Conservation (phyloP, 2,797 vertebrate species). For the Scolopax rusticola region DNA sequence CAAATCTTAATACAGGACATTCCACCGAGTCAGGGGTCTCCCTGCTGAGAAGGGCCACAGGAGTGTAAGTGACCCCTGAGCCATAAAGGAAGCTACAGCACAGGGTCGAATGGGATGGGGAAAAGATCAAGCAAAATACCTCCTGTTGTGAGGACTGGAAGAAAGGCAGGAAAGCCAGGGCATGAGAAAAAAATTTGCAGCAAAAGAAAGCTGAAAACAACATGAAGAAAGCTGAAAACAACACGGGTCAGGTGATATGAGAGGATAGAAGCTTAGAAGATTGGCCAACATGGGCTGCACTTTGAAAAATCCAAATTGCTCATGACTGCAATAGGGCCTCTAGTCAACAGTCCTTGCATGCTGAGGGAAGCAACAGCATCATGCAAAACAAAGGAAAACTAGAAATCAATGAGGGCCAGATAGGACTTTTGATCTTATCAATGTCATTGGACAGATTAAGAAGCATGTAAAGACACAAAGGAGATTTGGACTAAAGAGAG, state of each 20-base stretch:
- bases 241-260: no score
- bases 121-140: background rate
- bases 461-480: background rate
- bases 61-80: background rate
- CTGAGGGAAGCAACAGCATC: background rate
- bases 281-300: background rate
- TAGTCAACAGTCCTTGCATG: fast-evolving
- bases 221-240: background rate
- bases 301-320: background rate
- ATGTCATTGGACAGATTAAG: background rate
- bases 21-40: background rate
- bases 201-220: background rate
- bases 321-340: background rate
- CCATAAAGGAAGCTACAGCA: background rate
- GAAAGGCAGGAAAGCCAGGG: background rate
- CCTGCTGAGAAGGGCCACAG: background rate
- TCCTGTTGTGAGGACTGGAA: background rate
- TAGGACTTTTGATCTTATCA: background rate
- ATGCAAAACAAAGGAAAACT: background rate
- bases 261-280: background rate
- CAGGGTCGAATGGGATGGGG: background rate
- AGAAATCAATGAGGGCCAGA: background rate
- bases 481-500: background rate
- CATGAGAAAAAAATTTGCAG: background rate
- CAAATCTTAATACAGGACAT: background rate